Evolutionary conservation across 1,140 invertebrate genomes (phyloP), one percentile per base, ranked within the genome.

Genomic region (Chymomyza costata): DNA sequence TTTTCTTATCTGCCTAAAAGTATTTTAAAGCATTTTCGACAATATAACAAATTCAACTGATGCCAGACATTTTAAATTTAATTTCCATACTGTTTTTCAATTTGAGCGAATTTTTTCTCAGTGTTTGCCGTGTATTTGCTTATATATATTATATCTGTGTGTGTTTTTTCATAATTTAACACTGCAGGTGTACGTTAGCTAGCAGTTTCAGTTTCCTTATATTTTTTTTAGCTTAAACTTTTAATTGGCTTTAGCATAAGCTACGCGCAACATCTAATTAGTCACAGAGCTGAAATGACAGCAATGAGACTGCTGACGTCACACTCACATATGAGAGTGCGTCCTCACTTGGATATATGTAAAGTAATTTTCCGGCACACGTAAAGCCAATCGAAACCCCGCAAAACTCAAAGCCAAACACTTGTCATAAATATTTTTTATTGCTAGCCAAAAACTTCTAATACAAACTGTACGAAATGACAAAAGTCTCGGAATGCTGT

Each of bases 341-440:
- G n/a, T n/a, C n/a, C n/a, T n/a, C n/a, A n/a, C n/a, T n/a, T n/a
- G n/a, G n/a, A n/a, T n/a, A n/a, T n/a, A n/a, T n/a, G n/a, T n/a
- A n/a, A n/a, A n/a, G n/a, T n/a, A n/a, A n/a, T n/a, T n/a, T n/a
- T n/a, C n/a, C n/a, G n/a, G n/a, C n/a, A n/a, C n/a, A n/a, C n/a
- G n/a, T n/a, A n/a, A n/a, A n/a, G n/a, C n/a, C n/a, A n/a, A n/a
- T n/a, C n/a, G n/a, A 11, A 3, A 21, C n/a, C 41, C 8, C 25
- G 37, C 30, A n/a, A n/a, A n/a, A n/a, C n/a, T n/a, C n/a, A n/a
- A n/a, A 14, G 28, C 18, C 21, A 25, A 25, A 25, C 48, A 55
- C 58, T 64, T 63, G 51, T 64, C 66, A 64, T 76, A 76, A 71
- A 76, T 76, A 78, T 78, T 31, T 78, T 78, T 76, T 76, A 76